These are phyloP conservation scores for Ophioderma brevispina DNA, from an alignment of 35 echinoderm and acorn worm genomes.

Conservation along the genomic window DNA sequence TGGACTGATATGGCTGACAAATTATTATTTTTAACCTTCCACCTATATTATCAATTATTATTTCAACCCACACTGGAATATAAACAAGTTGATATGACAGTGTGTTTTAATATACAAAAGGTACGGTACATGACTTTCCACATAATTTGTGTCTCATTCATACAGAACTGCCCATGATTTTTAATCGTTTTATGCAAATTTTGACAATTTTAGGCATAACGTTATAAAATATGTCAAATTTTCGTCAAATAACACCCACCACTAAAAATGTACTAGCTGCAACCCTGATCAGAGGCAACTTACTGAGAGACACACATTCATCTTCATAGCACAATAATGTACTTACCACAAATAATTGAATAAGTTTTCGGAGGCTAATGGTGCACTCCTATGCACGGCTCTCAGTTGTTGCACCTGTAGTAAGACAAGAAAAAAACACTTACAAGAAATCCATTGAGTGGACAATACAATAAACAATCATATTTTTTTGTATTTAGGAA, in stretches of 20 bases:
- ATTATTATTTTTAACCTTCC: too few species aligned
- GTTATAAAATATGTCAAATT: too few species aligned
- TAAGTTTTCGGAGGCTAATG: background rate
- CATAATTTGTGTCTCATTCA: background rate
- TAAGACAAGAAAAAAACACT: too few species aligned
- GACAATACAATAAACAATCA: too few species aligned
- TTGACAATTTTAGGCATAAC: too few species aligned
- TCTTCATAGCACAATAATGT: background rate
- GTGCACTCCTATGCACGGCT: background rate
- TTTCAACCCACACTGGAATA: background rate
- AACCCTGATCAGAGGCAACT: background rate
- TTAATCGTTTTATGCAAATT: too few species aligned
- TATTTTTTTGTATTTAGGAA: too few species aligned
- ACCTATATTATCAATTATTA: background rate
- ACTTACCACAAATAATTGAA: background rate
- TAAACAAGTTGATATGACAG: background rate
- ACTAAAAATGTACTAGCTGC: too few species aligned
- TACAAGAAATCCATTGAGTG: too few species aligned
- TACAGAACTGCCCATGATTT: background rate
- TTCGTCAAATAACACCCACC: too few species aligned
- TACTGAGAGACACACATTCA: too few species aligned
- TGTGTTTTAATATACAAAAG: background rate
- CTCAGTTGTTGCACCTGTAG: background rate
- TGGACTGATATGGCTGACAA: too few species aligned
- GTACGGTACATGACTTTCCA: background rate